phyloP scores from a whole-genome alignment of 2,113 vertebrate genomes.

The Proterorhinus semilunaris region DNA sequence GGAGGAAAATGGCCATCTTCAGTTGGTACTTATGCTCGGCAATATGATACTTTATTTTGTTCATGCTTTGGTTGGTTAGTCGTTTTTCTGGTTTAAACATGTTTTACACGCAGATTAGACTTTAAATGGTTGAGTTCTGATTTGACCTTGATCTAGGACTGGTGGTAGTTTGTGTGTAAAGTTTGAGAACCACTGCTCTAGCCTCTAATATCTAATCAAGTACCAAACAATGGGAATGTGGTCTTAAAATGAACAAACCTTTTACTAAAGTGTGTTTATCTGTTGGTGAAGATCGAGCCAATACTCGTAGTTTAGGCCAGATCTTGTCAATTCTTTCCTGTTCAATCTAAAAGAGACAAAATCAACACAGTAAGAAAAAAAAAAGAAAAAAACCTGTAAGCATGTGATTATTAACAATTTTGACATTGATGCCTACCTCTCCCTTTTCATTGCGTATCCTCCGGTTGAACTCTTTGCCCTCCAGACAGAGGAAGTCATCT shows the following conservation, averaged over 20 bases:
- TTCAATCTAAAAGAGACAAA: conserved; percentile 86
- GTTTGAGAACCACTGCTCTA: no score
- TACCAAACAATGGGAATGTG: no score
- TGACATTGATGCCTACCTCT: conserved; percentile 80
- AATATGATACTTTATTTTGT: no score
- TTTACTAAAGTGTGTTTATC: conserved; percentile 98
- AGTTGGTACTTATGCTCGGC: no score
- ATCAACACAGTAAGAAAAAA: not conserved
- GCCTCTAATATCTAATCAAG: no score
- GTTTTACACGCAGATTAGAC: no score
- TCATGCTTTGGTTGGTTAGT: no score
- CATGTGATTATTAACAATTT: conserved; percentile 22
- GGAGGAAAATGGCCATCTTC: no score
- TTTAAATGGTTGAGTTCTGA: no score
- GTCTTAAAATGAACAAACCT: conserved; percentile 76
- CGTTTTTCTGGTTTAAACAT: no score
- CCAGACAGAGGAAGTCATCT: conserved; percentile 94
- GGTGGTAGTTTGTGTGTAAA: no score
- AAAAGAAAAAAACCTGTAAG: conserved; percentile 26
- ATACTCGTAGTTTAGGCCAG: conserved; percentile 97
- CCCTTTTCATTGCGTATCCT: conserved; percentile 98
- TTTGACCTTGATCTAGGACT: no score
- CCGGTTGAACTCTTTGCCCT: conserved; percentile 98
- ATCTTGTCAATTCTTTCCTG: conserved; percentile 98
- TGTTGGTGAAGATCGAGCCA: conserved; percentile 97